Conservation (phyloP, 2,113 vertebrate species). For the Cricetomys ansorgei region DNA sequence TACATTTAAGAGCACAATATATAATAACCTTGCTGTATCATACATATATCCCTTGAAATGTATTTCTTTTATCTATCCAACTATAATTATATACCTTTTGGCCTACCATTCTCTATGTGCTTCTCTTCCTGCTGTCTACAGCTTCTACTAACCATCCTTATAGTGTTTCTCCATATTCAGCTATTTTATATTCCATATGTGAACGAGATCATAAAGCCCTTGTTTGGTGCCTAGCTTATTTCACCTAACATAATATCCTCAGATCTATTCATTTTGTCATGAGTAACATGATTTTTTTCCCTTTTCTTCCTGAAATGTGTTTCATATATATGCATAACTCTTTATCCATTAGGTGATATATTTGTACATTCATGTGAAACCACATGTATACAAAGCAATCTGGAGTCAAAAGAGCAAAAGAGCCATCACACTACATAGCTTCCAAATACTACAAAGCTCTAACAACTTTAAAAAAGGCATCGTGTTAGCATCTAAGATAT, state of each 20-base stretch:
- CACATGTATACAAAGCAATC: too few relatives aligned
- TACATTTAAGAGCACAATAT: not conserved
- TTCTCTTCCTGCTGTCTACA: too few relatives aligned
- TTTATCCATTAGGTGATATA: too few relatives aligned
- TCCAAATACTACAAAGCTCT: too few relatives aligned
- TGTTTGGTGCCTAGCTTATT: not conserved
- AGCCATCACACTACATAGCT: too few relatives aligned
- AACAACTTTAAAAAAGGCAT: too few relatives aligned
- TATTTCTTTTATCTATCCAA: not conserved
- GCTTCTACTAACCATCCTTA: not conserved
- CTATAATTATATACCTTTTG: not conserved
- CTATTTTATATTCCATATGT: not conserved
- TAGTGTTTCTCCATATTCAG: not conserved
- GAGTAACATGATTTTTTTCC: too few relatives aligned
- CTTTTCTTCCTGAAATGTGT: too few relatives aligned
- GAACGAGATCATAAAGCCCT: not conserved
- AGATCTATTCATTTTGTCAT: not conserved
- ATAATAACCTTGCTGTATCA: not conserved
- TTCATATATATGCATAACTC: too few relatives aligned
- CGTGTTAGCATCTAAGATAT: too few relatives aligned
- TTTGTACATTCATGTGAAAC: too few relatives aligned
- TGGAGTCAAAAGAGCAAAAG: too few relatives aligned
- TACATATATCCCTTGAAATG: not conserved
- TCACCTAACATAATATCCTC: not conserved
- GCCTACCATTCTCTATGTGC: not conserved